These are phyloP conservation scores for Drosophila meridionalis DNA, from an alignment of 2,888 invertebrate species.

Conservation along the genomic window DNA sequence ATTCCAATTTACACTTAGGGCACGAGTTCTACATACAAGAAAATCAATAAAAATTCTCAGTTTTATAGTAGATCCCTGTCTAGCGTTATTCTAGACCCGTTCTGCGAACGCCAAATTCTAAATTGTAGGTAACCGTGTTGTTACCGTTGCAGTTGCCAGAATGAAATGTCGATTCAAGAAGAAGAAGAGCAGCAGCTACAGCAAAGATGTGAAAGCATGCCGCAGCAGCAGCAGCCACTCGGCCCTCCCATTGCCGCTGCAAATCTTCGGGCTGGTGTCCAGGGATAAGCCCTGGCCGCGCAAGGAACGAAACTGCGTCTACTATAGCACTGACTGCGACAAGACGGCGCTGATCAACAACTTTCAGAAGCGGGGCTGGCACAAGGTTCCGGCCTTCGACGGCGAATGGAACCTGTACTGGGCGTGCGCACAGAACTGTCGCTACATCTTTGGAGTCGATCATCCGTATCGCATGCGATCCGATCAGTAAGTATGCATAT, in stretches of 20 bases:
- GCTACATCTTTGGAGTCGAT: conserved; percentile 96
- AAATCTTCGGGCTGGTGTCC: conserved; percentile 21
- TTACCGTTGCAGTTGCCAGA: not conserved
- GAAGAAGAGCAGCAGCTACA: conserved; percentile 15
- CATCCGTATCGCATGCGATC: conserved; percentile 96
- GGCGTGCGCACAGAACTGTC: conserved; percentile 96
- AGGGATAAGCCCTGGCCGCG: conserved; percentile 22
- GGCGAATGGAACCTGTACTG: conserved; percentile 99
- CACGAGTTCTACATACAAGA: conserved; percentile 7
- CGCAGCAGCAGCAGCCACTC: conserved; percentile 21
- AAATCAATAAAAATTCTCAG: conserved; percentile 18
- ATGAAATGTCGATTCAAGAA: conserved; percentile 31
- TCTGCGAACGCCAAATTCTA: conserved; percentile 26
- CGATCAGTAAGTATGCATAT: conserved; percentile 88
- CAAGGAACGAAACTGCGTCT: conserved; percentile 38
- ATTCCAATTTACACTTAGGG: not conserved
- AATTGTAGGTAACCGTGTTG: conserved; percentile 11
- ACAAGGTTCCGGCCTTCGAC: conserved; percentile 90
- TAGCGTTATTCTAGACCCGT: conserved; percentile 3
- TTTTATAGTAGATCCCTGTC: not conserved
- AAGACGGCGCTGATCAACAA: conserved; percentile 96
- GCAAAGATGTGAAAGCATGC: not conserved
- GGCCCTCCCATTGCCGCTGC: not conserved
- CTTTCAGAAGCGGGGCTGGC: conserved; percentile 96
- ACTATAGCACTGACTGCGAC: conserved; percentile 88